Conservation (phyloP, 2,797 vertebrate genomes). For the Gambelia wislizenii region DNA sequence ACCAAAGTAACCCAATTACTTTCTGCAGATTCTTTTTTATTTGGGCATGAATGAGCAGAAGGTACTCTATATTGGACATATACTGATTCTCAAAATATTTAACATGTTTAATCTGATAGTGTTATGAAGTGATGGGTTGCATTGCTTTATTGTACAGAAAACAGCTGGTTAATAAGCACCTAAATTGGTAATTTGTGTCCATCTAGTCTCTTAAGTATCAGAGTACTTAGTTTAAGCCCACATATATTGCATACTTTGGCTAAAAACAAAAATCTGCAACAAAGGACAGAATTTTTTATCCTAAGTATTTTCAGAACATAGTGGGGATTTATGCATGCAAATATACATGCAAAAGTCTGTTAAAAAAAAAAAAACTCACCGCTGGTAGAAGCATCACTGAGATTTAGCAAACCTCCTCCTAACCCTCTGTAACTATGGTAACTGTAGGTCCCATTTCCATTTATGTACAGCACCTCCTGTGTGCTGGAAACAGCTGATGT, state of each 20-base stretch:
- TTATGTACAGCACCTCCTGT: slow-evolving; percentile 88
- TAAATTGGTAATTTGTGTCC: not conserved
- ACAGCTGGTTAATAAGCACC: not conserved
- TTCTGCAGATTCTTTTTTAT: not conserved
- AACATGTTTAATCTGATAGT: not conserved
- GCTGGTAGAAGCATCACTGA: slow-evolving; percentile 84
- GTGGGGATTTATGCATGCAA: slow-evolving; percentile 11
- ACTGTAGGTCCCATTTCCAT: slow-evolving; percentile 88
- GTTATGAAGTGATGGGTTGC: not conserved
- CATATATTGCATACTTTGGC: not conserved
- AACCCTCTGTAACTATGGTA: slow-evolving; percentile 88
- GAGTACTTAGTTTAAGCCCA: not conserved
- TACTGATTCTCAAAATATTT: not conserved
- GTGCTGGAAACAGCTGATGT: slow-evolving; percentile 83
- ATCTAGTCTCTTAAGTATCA: not conserved
- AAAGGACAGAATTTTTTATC: not conserved
- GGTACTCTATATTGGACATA: not conserved
- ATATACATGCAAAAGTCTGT: slow-evolving; percentile 30
- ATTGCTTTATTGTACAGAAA: not conserved
- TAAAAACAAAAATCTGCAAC: slow-evolving; percentile 8
- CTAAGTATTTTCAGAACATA: slow-evolving; percentile 20
- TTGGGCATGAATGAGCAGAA: not conserved
- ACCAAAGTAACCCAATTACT: not conserved
- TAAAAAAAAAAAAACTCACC: slow-evolving; percentile 77
- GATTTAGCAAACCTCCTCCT: slow-evolving; percentile 85